Conservation (phyloP, 2,113 vertebrate genomes). For the Dasyprocta punctata region DNA sequence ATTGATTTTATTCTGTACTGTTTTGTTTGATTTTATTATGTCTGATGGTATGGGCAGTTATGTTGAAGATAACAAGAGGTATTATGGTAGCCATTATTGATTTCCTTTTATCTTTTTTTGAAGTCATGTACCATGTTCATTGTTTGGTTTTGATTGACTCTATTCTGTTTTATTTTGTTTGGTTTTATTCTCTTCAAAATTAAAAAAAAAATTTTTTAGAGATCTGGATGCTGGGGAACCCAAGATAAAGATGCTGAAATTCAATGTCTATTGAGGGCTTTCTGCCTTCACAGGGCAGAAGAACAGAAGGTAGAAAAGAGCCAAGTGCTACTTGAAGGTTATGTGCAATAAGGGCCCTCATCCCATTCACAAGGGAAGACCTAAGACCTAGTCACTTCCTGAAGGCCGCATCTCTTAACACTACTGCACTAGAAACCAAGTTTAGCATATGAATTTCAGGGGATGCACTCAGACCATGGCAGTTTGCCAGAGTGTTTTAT, state of each 20-base stretch:
- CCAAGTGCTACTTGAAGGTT: background rate
- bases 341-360: background rate
- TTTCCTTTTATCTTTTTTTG: no score
- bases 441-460: background rate
- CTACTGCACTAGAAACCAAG: background rate
- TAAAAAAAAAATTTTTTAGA: background rate
- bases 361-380: background rate
- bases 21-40: no score
- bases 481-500: slow-evolving; percentile 33
- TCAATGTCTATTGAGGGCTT: background rate
- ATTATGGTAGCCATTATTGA: no score
- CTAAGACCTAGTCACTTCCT: background rate
- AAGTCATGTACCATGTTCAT: no score
- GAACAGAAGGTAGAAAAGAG: background rate
- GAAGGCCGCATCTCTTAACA: background rate
- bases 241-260: background rate
- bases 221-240: background rate
- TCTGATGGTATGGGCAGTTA: no score
- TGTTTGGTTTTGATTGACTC: no score
- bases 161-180: no score
- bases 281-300: background rate
- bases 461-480: background rate
- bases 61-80: no score
- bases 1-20: no score
- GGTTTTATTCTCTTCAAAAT: no score